phyloP scores from a whole-genome alignment of 2,113 vertebrate species.

The Megaceryle maxima region DNA sequence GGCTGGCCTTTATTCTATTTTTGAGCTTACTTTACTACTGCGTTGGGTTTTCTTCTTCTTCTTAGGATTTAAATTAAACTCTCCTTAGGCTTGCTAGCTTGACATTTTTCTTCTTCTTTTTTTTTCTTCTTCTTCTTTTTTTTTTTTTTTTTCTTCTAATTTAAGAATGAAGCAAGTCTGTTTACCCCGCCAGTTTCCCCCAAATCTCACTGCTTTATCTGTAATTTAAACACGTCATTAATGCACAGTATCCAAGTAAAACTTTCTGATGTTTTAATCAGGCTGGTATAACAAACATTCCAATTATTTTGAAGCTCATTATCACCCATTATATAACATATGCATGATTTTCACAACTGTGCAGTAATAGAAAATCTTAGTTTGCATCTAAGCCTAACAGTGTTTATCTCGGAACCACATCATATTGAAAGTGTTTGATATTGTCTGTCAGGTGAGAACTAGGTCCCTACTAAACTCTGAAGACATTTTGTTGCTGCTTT shows the following conservation, averaged over 20 bases:
- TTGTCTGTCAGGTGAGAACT: neutral
- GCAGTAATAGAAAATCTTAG: neutral
- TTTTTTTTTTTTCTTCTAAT: neutral
- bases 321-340: neutral
- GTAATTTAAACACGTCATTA: conserved; percentile 9
- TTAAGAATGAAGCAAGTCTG: neutral
- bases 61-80: neutral
- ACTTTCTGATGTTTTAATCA: conserved; percentile 3
- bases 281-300: neutral
- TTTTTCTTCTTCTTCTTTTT: neutral
- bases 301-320: neutral
- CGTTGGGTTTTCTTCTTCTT: neutral
- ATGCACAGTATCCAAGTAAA: neutral
- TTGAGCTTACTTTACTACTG: neutral
- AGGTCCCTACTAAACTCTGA: neutral
- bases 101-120: neutral
- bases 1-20: neutral
- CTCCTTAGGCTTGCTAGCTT: neutral
- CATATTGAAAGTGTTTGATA: neutral
- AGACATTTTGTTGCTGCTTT: neutral
- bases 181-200: neutral
- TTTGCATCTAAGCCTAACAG: neutral
- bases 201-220: neutral
- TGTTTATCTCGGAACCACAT: neutral
- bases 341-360: neutral